Percentiles rank a stretch among this genome's conserved stretches.
These are phyloP conservation scores for Phaetusa simplex DNA, from an alignment of 2,113 vertebrate genomes.

Conservation along the genomic window DNA sequence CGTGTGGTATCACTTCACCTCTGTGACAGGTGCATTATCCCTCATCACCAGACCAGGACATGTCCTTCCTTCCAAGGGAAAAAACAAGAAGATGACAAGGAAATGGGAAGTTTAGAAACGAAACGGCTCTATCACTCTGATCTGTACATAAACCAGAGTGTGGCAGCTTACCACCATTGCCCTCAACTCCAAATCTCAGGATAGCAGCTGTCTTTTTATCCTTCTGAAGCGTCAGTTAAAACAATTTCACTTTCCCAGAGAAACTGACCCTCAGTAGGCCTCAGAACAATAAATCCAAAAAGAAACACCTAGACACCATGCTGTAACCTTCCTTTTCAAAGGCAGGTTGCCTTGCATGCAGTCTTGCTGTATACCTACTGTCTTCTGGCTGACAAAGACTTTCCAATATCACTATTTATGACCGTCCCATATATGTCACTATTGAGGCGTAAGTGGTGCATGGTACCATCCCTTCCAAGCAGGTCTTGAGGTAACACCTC, in stretches of 20 bases:
- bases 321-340: not conserved
- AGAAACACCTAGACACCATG: not conserved
- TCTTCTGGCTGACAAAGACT: not conserved
- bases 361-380: not conserved
- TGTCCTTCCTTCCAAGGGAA: not conserved
- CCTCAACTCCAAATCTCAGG: not conserved
- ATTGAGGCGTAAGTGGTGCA: not conserved
- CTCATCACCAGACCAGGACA: not conserved
- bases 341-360: not conserved
- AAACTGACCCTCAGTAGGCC: not conserved
- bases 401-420: not conserved
- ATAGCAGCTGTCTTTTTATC: not conserved
- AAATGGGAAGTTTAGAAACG: not conserved
- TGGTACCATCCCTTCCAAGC: not conserved
- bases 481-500: constrained; percentile 42
- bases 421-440: not conserved
- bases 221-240: not conserved
- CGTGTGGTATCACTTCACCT: not conserved
- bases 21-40: not conserved
- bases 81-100: not conserved
- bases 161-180: not conserved
- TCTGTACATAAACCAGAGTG: not conserved
- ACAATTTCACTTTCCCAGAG: not conserved
- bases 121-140: not conserved
- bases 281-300: not conserved